Conservation (phyloP, 2,113 vertebrate species). For the Colistium nudipinnis region DNA sequence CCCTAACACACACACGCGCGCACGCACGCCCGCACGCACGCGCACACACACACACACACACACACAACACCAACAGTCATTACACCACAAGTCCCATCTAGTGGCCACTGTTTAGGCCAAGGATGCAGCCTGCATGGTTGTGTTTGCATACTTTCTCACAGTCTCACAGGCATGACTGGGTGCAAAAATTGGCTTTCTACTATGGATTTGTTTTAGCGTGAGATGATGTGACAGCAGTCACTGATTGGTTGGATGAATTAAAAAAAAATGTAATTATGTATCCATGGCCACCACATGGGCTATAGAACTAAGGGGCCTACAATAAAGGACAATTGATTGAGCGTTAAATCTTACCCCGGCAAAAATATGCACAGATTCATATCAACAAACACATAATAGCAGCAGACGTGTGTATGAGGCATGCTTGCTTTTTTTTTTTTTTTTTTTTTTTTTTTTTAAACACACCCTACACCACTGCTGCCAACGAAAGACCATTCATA, state of each 20-base stretch:
- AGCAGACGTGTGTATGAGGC: slow-evolving; percentile 1
- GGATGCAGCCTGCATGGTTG: slow-evolving; percentile 66
- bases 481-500: slow-evolving; percentile 42
- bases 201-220: slow-evolving; percentile 52
- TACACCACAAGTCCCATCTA: slow-evolving; percentile 61
- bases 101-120: slow-evolving; percentile 58
- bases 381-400: slow-evolving; percentile 7
- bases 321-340: not conserved
- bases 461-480: not conserved
- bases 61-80: slow-evolving; percentile 56
- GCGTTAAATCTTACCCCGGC: not conserved
- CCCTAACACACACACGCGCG: slow-evolving; percentile 29
- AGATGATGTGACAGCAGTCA: slow-evolving; percentile 41
- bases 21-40: slow-evolving; percentile 54
- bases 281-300: slow-evolving; percentile 29
- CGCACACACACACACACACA: slow-evolving; percentile 52
- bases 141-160: slow-evolving; percentile 71
- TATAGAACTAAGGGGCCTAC: slow-evolving; percentile 32
- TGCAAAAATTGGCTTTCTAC: slow-evolving; percentile 54
- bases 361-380: slow-evolving; percentile 13
- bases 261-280: slow-evolving; percentile 63
- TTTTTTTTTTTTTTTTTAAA: slow-evolving; percentile 9
- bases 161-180: slow-evolving; percentile 42
- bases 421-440: slow-evolving; percentile 11
- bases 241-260: slow-evolving; percentile 43